Conservation (phyloP, 2,888 invertebrate genomes). For the Mamestra brassicae region DNA sequence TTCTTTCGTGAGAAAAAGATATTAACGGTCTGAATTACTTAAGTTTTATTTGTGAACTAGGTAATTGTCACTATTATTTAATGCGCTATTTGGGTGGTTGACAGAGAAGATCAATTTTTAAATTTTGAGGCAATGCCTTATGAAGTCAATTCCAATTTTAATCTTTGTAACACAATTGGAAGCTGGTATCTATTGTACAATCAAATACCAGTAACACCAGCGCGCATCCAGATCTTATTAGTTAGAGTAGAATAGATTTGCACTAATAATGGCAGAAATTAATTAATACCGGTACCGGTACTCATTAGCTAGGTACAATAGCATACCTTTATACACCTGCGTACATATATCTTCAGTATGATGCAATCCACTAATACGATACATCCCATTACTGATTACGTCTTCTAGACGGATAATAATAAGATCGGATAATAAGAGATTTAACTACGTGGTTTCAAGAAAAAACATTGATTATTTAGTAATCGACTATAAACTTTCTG, state of each 20-base stretch:
- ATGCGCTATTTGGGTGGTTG: no score
- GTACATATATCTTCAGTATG: background rate
- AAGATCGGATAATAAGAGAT: background rate
- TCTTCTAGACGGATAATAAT: background rate
- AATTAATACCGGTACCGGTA: constrained; percentile 27
- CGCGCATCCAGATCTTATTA: constrained; percentile 11
- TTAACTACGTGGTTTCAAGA: no score
- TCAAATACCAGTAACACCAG: constrained; percentile 9
- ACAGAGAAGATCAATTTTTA: no score
- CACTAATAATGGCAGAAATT: constrained; percentile 37
- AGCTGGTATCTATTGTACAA: background rate
- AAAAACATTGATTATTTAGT: no score
- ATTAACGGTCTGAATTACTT: no score
- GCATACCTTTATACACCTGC: background rate
- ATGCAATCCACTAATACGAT: constrained; percentile 13
- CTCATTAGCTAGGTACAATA: constrained; percentile 17
- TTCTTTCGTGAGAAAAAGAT: no score
- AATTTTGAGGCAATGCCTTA: no score
- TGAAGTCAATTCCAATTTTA: no score
- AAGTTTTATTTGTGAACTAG: no score
- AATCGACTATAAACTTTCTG: no score
- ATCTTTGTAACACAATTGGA: no score
- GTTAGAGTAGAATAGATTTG: constrained; percentile 11
- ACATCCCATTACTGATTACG: background rate
- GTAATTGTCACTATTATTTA: no score